Evolutionary conservation across 2,797 vertebrate species (phyloP), one percentile per base, ranked within the genome.

Genomic region (Xenopus petersii): DNA sequence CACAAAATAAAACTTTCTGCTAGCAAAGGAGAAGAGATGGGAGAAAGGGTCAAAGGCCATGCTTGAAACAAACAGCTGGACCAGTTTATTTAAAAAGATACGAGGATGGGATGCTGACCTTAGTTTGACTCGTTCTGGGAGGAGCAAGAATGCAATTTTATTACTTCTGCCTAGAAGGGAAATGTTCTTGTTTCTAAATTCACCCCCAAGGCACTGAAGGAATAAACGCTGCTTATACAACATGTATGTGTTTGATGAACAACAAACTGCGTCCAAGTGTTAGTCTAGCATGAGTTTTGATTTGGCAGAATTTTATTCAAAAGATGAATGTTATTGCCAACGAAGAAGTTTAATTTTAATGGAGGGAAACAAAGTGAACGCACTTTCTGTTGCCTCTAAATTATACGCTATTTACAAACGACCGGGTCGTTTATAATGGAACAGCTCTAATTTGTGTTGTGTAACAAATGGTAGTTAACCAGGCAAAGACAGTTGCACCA

Each of bases 71-170:
- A 95, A 95, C 93, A 95, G 93, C 93, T 94, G 92, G 93, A 92
- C 89, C 88, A 91, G 91, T 95, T 95, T 94, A 93, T 94, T 95
- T 94, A 94, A 95, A 95, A 92, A 92, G 91, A 90, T 91, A 90
- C 84, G 88, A 88, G 86, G 88, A 88, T 88, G 87, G 86, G 88
- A 87, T 91, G 85, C 88, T 95, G 94, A 95, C 94, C 93, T 93
- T 83, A 80, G 78, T 91, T 90, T 95, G 94, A 95, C 94, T 92
- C 83, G 80, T 36, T 75, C 86, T 89, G 89, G 93, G 93, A 87
- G 93, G 92, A 92, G 93, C 89, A 73, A 91, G 83, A 86, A 87
- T 89, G 89, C 87, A 86, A 86, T 92, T 95, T 94, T 93, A 94
- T 93, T 91, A 87, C 91, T 91, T 90, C 15, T 88, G 85, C 87